Base-by-base conservation (phyloP, 2,888 invertebrate genomes). In the Neocrepidodera transversa region DNA sequence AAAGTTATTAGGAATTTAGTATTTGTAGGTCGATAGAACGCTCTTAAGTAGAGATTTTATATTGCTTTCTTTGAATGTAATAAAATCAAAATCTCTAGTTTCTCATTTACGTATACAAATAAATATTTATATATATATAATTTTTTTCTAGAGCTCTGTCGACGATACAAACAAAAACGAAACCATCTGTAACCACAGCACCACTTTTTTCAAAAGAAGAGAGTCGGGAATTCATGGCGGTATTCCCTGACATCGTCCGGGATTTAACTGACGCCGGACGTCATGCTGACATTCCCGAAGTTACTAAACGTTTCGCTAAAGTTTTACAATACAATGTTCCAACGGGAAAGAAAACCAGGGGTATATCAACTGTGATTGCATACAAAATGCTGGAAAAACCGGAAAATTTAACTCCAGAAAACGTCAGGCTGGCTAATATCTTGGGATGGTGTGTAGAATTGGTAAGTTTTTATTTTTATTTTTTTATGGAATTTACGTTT, bases 381-480 rank as follows among this genome's bases (percentile, higher is more conserved):
- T 93, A 91, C 77, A 90, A 88, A 75, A 85, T 87, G 80, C 76
- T 93, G 61, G 87, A 87, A 68, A 82, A 84, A 55, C 82, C 84
- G 1, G 82, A 87, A n/a, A 83, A 87, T 58, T 79, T 90, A 2
- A 91, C 90, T 0, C 86, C 90, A 0, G 92, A 93, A 67, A 92
- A 91, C 70, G 79, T 95, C 32, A 86, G 87, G 68, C 78, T 89
- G 60, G 92, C 93, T 0, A 89, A 92, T 67, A 88, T 95, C 69
- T 83, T 97, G 78, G 97, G 95, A 63, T 97, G 97, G 95, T 95
- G 95, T 76, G 86, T 92, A 2, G 97, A 97, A 87, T 86, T 96
- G 89, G 96, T 97, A 79, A 83, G 86, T 81, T 13, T 11, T 30
- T 53, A 11, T 26, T 26, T 7, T 13, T 13, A 23, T 20, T 23